Base-by-base conservation (phyloP, 2,113 vertebrate genomes). In the Dolichotis patagonum region DNA sequence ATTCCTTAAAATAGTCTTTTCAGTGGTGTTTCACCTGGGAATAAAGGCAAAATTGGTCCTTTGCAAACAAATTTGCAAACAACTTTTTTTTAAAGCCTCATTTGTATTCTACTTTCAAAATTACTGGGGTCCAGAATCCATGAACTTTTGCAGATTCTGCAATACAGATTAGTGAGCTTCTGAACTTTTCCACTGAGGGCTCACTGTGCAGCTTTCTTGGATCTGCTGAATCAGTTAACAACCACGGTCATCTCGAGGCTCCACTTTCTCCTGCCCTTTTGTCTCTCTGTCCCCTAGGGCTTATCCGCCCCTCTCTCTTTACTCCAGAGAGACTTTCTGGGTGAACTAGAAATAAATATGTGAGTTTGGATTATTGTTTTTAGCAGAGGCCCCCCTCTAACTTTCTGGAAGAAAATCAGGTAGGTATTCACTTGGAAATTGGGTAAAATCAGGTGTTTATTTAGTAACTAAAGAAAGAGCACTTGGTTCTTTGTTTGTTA, bases 1-100 rank as follows among this genome's bases (percentile, higher is more conserved):
- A 83, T 46, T 89, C 35, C 35, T 84, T 96, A 78, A 85, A 81
- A 46, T 13, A 90, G 16, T 63, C 19, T 78, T 90, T 84, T 81
- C 62, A 80, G 9, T 78, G 58, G 12, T 11, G 41, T 62, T n/a
- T n/a, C n/a, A n/a, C 9, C 96, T 73, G 6, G 38, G 13, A 62
- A 7, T 16, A 11, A n/a, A 62, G 9, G 35, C 71, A 38, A 82
- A 71, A 52, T 7, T 35, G 5, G 49, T 75, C 67, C 24, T 91
- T 89, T 77, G 17, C 67, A 90, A 67, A 54, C 0, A 86, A 80
- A 93, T 11, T 6, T 35, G 19, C 24, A 86, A 35, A 0, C 30
- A 32, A 19, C 54, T 56, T 56, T 56, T 56, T 85, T 62, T 49
- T 58, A 32, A 11, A 85, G n/a, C 19, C 5, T 43, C 10, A n/a